Conservation (phyloP, 2,113 vertebrate species). For the Equus quagga region DNA sequence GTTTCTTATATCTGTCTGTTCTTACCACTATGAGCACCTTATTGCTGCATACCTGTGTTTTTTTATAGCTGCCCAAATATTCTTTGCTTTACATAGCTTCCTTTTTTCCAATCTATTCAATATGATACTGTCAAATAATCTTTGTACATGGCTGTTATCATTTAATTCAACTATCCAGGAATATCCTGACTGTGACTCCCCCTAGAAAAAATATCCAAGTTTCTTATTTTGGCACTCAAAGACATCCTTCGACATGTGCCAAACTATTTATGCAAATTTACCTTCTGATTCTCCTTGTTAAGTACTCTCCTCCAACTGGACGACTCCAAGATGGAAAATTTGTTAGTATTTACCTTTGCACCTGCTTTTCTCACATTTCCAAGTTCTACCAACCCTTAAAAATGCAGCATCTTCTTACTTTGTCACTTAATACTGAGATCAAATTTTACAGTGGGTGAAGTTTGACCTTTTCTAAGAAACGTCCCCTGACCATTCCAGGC, state of each 20-base stretch:
- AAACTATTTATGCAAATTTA: neutral
- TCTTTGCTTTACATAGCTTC: neutral
- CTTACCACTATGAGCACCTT: neutral
- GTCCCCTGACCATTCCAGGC: neutral
- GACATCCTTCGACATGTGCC: no score
- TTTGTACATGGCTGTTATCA: neutral
- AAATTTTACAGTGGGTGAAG: neutral
- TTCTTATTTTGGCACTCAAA: neutral
- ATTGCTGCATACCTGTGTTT: neutral
- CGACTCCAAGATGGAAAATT: neutral
- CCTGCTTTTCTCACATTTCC: neutral
- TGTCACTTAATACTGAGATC: neutral
- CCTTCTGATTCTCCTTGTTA: neutral
- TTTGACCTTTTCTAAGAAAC: neutral
- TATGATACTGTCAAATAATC: neutral
- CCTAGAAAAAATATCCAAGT: neutral
- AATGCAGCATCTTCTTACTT: neutral
- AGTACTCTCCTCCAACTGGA: neutral
- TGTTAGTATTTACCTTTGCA: neutral
- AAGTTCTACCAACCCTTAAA: neutral
- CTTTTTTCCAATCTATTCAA: neutral
- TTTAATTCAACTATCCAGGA: neutral
- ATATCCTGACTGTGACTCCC: neutral
- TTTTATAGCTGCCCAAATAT: neutral
- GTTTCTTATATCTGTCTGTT: neutral